A percentile compares a stretch with the other conserved stretches of the same genome.
Evolutionary conservation across 2,797 vertebrate genomes (phyloP).

Genomic region (Garrulus glandarius): DNA sequence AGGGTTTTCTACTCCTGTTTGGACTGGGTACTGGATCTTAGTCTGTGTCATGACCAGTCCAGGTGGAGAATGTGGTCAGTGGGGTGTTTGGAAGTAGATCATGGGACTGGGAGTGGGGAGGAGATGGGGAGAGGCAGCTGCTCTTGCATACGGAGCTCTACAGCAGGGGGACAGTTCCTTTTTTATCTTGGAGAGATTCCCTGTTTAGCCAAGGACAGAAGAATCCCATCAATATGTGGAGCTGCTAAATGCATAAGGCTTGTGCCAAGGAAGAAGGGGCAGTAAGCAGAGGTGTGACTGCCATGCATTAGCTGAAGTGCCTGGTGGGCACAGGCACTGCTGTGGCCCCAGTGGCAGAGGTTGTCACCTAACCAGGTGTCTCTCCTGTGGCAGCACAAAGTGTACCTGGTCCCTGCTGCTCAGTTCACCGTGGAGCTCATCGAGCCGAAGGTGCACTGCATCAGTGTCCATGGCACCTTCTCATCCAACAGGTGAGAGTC

Average conservation of each 20-base stretch:
- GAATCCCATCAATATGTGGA: background rate
- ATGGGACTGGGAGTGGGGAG: background rate
- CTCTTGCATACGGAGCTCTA: background rate
- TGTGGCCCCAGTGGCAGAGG: background rate
- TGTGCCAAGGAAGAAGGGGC: background rate
- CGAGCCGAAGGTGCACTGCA: conserved; percentile 84
- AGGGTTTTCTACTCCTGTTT: background rate
- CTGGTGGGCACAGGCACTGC: background rate
- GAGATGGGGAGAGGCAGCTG: background rate
- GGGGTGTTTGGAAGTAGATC: background rate
- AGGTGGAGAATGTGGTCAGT: background rate
- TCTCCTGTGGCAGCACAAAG: conserved; percentile 78
- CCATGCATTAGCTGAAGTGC: background rate
- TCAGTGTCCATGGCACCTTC: conserved; percentile 85
- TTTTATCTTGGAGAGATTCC: background rate
- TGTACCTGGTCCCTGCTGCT: conserved; percentile 81
- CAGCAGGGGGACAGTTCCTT: background rate
- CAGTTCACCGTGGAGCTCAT: conserved; percentile 86
- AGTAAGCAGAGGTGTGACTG: background rate
- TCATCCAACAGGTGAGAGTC: conserved; percentile 83
- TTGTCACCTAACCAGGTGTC: background rate
- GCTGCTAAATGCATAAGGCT: background rate
- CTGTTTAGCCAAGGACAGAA: background rate
- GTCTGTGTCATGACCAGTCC: background rate
- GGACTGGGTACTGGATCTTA: background rate